Evolutionary conservation across 2,888 invertebrate genomes (phyloP), one percentile per base, ranked within the genome.

Genomic region (Ophion ellenae): DNA sequence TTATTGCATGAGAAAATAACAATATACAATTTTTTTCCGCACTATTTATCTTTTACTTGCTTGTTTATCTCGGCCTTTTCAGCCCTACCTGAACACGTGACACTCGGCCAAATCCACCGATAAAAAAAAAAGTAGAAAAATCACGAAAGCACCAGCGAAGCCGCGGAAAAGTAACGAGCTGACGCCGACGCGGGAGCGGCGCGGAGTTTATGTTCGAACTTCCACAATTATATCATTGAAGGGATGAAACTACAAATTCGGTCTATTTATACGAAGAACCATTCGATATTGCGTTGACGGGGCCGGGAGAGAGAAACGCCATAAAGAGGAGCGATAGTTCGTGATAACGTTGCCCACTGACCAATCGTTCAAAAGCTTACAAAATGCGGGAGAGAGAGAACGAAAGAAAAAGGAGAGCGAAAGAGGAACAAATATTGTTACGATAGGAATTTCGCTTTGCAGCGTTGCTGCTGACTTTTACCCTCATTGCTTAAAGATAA

Each of bases 231-330:
- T 63, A 40, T 57, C 45, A 79, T 88, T 88, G 80, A 89, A 86
- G 90, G 90, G 90, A 87, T 90, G 88, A 88, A 89, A 90, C 82
- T 83, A 86, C 45, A 75, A 87, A 88, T 87, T 89, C 87, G 76
- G 78, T 85, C 89, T 92, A 93, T 92, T 93, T 93, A 93, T 92
- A 92, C 89, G 76, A 9, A 87, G 80, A 67, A 90, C 47, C 79
- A 90, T 90, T 91, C 91, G 86, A 75, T 71, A 85, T 84, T 57
- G 78, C 76, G 63, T 47, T 28, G 81, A 79, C 20, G 28, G 61
- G 57, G 81, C 57, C 64, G 64, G 66, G 71, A 81, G 79, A 24
- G 67, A 61, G 67, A 61, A 5, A n/a, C 79, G 53, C 75, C 24
- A 63, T 71, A 40, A 66, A n/a, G 74, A 85, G 81, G 45, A 83